Evolutionary conservation across 1,140 invertebrate species (phyloP), one percentile per base, ranked within the genome.

Genomic region (Brachionus sp.): DNA sequence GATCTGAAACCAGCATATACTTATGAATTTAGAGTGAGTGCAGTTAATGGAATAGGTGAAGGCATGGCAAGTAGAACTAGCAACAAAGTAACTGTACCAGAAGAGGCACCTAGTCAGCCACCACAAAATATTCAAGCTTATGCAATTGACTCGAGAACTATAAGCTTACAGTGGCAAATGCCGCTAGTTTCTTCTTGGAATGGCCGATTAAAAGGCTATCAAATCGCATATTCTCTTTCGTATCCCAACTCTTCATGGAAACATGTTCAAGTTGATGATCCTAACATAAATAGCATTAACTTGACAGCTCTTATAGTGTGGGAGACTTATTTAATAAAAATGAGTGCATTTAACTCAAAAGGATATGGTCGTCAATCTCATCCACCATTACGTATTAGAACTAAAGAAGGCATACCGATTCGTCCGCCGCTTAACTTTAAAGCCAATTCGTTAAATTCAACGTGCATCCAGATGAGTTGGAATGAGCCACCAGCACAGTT

Each of bases 281-380:
- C 33, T 19, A 77, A 42, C 5, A 62, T 39, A 83, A 13, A 66
- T 84, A 97, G 95, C 88, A 96, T 93, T 87, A 90, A 97, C 0
- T 95, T 98, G 82, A 93, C 95, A 85, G 95, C 96, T 86, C 89
- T 98, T 44, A 98, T 98, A 78, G 97, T 95, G 0, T 98, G 96
- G 96, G 96, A 97, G 88, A 95, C 97, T 88, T 99, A 99, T 86
- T 93, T 95, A 44, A 93, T 99, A 0, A 95, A 97, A 90, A 96
- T 99, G 82, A 96, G 97, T 0, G 95, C 96, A 0, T 98, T 94
- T 85, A 99, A 99, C 88, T 94, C 96, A 85, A 95, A 97, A 90
- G 97, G 97, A 3, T 92, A 96, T 6, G 97, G 97, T 0, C 92
- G 94, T 0, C 98, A 93, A 87, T 95, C 94, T 23, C 92, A 95